Evolutionary conservation across 2,113 vertebrate species (phyloP).

Genomic region (Saccopteryx bilineata): DNA sequence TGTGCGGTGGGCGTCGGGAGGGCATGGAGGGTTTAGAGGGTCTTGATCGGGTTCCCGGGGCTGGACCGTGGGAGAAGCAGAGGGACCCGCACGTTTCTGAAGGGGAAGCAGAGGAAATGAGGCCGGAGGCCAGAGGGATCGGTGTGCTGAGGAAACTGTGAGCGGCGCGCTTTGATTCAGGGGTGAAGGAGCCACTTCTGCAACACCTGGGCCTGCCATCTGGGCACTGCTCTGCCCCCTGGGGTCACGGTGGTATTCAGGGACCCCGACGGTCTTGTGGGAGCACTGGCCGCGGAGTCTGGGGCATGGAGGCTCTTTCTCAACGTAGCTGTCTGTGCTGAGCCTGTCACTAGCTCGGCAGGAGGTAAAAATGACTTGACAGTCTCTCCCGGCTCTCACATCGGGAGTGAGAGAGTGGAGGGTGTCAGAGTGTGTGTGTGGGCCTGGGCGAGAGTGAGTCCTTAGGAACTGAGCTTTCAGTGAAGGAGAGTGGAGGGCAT

Average conservation of each 20-base stretch:
- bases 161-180: constrained; percentile 30
- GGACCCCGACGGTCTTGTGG: background rate
- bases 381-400: constrained; percentile 65
- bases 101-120: background rate
- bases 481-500: background rate
- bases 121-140: background rate
- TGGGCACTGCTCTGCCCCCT: constrained; percentile 2
- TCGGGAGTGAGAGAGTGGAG: background rate
- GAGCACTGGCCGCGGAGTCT: background rate
- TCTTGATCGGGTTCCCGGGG: background rate
- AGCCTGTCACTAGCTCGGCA: constrained; percentile 76
- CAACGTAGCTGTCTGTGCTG: constrained; percentile 72
- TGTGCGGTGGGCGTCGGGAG: background rate
- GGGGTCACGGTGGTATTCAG: constrained; percentile 7
- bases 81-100: too few species aligned
- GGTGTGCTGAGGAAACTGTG: background rate
- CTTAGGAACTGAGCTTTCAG: background rate
- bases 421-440: constrained; percentile 31
- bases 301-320: constrained; percentile 62
- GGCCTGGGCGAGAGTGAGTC: background rate
- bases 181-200: background rate
- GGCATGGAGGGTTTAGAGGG: background rate
- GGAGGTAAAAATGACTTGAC: constrained; percentile 75
- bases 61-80: too few species aligned
- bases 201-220: background rate